A percentile compares a stretch with the other conserved stretches of the same genome.
Conservation (phyloP, 1,140 invertebrate genomes). For the Diabrotica undecimpunctata region DNA sequence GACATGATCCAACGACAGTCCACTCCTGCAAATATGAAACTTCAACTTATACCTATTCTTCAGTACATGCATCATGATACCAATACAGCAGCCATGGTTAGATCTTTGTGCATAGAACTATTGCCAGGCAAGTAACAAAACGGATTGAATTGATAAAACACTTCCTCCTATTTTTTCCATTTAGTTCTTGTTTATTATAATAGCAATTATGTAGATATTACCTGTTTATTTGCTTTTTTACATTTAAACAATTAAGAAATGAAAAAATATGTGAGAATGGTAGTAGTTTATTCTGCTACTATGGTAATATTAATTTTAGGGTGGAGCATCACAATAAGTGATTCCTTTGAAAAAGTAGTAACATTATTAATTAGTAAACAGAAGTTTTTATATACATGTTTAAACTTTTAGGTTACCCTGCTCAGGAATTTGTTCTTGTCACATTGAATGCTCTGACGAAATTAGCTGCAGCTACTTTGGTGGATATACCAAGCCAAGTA, state of each 20-base stretch:
- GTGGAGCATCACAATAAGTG: too few species aligned
- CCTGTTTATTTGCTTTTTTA: too few species aligned
- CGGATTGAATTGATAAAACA: not conserved
- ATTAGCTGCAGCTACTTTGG: conserved; percentile 81
- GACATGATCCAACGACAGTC: conserved; percentile 92
- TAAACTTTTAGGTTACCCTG: conserved; percentile 62
- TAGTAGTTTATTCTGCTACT: too few species aligned
- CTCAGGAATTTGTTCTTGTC: conserved; percentile 80
- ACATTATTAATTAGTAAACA: too few species aligned
- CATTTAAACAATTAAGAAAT: too few species aligned
- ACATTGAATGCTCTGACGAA: conserved; percentile 85
- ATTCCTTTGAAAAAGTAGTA: too few species aligned
- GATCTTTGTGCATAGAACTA: conserved; percentile 74
- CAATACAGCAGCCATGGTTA: conserved; percentile 77
- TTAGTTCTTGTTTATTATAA: too few species aligned
- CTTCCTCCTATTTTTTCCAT: too few species aligned
- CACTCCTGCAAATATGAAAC: conserved; percentile 87
- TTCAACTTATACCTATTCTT: conserved; percentile 85
- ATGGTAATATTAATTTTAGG: too few species aligned
- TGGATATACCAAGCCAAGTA: conserved; percentile 84
- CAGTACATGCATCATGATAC: conserved; percentile 94
- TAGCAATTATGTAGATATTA: too few species aligned
- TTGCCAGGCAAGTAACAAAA: conserved; percentile 57
- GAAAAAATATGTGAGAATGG: too few species aligned
- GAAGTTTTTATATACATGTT: too few species aligned